phyloP scores from a whole-genome alignment of 1,140 invertebrate genomes.

The Tetragnatha versicolor region DNA sequence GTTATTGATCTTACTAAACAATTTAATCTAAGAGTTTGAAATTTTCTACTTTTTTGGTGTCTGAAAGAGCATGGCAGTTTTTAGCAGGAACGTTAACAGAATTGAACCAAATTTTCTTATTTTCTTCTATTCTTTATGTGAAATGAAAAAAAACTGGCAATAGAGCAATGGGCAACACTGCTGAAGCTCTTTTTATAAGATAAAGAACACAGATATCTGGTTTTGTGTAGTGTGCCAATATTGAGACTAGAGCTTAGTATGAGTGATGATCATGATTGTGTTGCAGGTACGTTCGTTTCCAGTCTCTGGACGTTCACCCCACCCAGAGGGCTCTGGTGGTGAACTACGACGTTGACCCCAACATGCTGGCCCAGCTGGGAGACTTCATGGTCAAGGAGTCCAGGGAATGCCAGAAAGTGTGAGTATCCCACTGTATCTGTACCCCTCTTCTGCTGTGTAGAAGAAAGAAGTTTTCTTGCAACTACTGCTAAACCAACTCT shows the following conservation, averaged over 20 bases:
- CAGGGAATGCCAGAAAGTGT: constrained; percentile 74
- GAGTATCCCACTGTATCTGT: constrained; percentile 52
- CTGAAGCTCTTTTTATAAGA: neutral
- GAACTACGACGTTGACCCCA: constrained; percentile 87
- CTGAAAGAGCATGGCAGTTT: no score
- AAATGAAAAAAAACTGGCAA: neutral
- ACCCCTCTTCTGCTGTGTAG: neutral
- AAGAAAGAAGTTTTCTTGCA: neutral
- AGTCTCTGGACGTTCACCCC: constrained; percentile 87
- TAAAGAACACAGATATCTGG: neutral
- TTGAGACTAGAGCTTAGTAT: no score
- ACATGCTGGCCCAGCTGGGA: constrained; percentile 81
- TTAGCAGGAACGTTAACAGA: no score
- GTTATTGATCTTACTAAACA: no score
- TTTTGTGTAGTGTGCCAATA: neutral
- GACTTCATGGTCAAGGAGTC: constrained; percentile 85
- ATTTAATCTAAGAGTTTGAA: no score
- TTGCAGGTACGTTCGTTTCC: constrained; percentile 78
- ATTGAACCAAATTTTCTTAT: neutral
- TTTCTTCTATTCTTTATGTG: neutral
- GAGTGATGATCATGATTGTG: no score
- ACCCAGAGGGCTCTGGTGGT: constrained; percentile 88
- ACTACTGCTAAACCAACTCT: neutral
- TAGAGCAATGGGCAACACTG: neutral
- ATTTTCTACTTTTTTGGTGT: no score